These are phyloP conservation scores for Pseudomyrmex concolor DNA, from an alignment of 1,140 invertebrate genomes.

Conservation along the genomic window DNA sequence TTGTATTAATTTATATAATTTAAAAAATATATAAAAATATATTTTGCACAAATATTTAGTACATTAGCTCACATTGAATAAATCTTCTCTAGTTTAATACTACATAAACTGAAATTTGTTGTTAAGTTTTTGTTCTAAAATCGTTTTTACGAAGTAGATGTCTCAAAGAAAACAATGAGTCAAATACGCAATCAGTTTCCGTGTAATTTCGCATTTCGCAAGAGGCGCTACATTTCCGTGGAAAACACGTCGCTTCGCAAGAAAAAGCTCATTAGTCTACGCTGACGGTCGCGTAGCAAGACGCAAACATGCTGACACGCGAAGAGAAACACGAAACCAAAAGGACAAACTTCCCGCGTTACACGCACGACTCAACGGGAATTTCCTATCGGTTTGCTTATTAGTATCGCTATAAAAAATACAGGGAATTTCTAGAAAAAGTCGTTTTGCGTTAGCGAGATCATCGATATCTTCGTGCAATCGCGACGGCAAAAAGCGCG, in stretches of 20 bases:
- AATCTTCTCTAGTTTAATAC: no score
- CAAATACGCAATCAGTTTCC: not conserved
- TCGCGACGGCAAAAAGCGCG: not conserved
- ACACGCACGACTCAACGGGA: not conserved
- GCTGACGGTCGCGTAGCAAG: constrained; percentile 3
- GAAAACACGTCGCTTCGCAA: constrained; percentile 4
- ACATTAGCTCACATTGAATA: no score
- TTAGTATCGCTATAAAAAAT: not conserved
- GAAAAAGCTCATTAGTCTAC: constrained; percentile 20
- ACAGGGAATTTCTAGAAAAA: not conserved
- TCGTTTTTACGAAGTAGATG: not conserved
- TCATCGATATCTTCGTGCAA: not conserved
- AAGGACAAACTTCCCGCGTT: not conserved
- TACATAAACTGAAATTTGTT: not conserved
- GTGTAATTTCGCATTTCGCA: not conserved
- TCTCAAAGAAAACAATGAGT: not conserved
- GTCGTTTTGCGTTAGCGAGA: not conserved
- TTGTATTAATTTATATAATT: no score
- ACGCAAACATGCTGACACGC: constrained; percentile 7
- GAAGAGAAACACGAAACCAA: not conserved
- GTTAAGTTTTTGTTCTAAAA: not conserved
- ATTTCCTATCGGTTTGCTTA: not conserved
- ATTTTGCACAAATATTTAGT: no score
- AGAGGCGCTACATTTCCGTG: not conserved
- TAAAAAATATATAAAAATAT: no score